phyloP scores from a whole-genome alignment of 2,113 vertebrate species.

The Canis aureus region DNA sequence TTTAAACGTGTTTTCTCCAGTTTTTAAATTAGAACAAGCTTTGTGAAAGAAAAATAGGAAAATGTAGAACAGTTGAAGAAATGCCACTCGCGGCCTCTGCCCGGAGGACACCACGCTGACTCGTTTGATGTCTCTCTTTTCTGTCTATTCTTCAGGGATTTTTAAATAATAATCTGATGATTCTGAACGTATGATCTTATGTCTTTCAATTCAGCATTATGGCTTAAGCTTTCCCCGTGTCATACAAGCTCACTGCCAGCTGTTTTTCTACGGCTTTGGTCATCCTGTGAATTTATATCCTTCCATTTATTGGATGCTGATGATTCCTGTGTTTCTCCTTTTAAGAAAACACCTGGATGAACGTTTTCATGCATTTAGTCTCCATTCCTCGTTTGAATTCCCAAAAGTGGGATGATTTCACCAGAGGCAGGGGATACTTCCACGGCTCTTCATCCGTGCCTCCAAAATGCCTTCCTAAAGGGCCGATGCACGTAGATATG shows the following conservation, averaged over 20 bases:
- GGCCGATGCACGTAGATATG: rapidly evolving
- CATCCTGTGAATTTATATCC: not conserved
- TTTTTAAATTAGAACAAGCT: conserved; percentile 80
- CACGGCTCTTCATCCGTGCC: not conserved
- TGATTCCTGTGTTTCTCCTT: not conserved
- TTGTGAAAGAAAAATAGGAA: conserved; percentile 17
- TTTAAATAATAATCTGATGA: not conserved
- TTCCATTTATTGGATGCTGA: not conserved
- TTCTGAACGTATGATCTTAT: rapidly evolving
- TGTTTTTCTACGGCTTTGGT: no score
- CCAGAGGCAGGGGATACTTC: not conserved
- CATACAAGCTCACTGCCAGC: rapidly evolving
- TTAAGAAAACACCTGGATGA: not conserved
- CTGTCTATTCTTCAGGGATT: rapidly evolving
- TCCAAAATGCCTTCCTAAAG: not conserved
- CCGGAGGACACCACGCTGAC: not conserved
- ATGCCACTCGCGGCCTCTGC: not conserved
- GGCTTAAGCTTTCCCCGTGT: rapidly evolving
- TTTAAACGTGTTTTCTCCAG: conserved; percentile 55
- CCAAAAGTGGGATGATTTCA: not conserved
- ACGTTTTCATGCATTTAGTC: rapidly evolving
- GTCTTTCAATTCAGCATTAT: not conserved
- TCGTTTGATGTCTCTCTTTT: not conserved
- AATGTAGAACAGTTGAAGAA: not conserved
- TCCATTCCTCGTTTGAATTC: not conserved